Evolutionary conservation across 53 echinoderm and acorn worm genomes (phyloP).

Genomic region (Paracentrotus lividus): DNA sequence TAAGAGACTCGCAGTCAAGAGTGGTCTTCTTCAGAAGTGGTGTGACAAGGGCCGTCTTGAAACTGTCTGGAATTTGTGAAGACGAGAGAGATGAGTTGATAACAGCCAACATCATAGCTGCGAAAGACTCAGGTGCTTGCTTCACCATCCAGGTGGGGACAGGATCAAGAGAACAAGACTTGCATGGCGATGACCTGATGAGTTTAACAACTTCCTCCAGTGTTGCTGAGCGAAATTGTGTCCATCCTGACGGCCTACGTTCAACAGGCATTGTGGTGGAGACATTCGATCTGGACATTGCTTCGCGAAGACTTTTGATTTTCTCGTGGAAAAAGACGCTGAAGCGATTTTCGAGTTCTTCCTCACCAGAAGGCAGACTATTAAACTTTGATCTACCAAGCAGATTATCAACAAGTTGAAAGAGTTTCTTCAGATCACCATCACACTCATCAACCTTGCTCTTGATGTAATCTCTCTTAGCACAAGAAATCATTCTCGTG

Average conservation of each 20-base stretch:
- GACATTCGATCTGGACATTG: neutral
- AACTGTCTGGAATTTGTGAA: neutral
- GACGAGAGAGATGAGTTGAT: neutral
- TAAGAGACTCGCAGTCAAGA: slow-evolving; percentile 10
- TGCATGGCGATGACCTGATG: neutral
- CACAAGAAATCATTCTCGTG: neutral
- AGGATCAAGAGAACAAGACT: neutral
- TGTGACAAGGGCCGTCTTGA: neutral
- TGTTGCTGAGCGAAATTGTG: neutral
- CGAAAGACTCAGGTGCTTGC: neutral
- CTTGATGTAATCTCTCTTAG: too few relatives aligned
- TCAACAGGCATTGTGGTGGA: neutral
- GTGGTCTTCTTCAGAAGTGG: slow-evolving; percentile 9
- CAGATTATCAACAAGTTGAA: neutral
- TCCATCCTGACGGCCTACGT: neutral
- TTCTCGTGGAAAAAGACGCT: neutral
- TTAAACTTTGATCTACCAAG: slow-evolving; percentile 8
- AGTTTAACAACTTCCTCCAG: neutral
- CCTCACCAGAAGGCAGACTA: neutral
- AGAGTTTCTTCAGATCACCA: neutral
- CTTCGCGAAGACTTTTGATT: neutral
- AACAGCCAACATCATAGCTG: neutral
- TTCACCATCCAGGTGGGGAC: neutral
- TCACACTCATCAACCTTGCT: neutral
- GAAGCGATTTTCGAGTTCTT: neutral